These are phyloP conservation scores for Macrosoma leucophasiata DNA, from an alignment of 2,888 invertebrate species.

Conservation along the genomic window DNA sequence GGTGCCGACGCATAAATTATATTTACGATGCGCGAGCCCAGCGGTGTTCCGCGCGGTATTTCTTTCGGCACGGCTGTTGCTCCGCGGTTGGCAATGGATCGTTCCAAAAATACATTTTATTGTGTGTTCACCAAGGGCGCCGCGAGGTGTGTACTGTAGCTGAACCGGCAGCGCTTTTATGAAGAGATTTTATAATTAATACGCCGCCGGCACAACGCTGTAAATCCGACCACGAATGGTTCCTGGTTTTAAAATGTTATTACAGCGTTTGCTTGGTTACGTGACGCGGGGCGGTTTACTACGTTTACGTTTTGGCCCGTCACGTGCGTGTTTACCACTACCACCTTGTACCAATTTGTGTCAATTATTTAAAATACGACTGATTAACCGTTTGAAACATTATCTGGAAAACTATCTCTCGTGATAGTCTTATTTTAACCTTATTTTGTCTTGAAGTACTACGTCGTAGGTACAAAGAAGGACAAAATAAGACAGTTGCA, in stretches of 20 bases:
- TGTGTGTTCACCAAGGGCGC: conserved; percentile 67
- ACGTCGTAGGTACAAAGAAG: too few species aligned
- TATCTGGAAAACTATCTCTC: too few species aligned
- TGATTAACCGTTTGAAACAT: too few species aligned
- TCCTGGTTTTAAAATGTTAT: conserved; percentile 35
- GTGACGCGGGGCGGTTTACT: too few species aligned
- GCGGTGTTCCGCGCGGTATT: conserved; percentile 42
- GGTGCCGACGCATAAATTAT: conserved; percentile 37
- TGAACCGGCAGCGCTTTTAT: conserved; percentile 34
- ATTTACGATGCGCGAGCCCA: conserved; percentile 39
- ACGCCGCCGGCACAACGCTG: conserved; percentile 38
- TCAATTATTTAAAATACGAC: too few species aligned
- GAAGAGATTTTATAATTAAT: conserved; percentile 56
- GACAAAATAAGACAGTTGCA: too few species aligned
- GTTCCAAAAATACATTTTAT: conserved; percentile 69
- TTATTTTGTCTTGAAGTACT: too few species aligned
- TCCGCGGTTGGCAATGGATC: conserved; percentile 65
- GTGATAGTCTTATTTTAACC: too few species aligned
- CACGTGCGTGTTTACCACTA: too few species aligned
- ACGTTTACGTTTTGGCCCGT: too few species aligned
- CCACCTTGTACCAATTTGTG: too few species aligned
- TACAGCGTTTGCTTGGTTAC: conserved; percentile 20
- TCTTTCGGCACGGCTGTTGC: conserved; percentile 59
- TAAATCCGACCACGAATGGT: conserved; percentile 51
- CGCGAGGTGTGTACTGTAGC: conserved; percentile 38